These are phyloP conservation scores for Pluvialis apricaria DNA, from an alignment of 2,113 vertebrate genomes.

Conservation along the genomic window DNA sequence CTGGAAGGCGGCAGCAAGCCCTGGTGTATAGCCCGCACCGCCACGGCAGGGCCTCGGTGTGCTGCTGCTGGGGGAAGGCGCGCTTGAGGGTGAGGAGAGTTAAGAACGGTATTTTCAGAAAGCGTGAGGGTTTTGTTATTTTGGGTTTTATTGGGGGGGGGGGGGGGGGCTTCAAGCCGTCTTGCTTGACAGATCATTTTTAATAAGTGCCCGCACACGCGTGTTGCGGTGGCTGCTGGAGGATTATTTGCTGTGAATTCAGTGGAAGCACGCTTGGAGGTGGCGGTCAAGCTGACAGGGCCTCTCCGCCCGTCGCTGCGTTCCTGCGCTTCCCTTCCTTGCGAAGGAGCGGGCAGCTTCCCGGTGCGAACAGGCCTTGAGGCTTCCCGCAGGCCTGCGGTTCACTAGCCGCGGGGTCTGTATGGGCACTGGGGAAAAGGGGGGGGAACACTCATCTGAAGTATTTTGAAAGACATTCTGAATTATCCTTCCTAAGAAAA, in stretches of 20 bases:
- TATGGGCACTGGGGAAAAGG: not conserved
- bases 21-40: fast-evolving
- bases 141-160: not conserved
- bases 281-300: too few relatives aligned
- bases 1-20: not conserved
- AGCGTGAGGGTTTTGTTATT: not conserved
- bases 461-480: not conserved
- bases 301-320: too few relatives aligned
- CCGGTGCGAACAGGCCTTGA: not conserved
- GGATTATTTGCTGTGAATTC: not conserved
- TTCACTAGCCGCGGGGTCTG: not conserved
- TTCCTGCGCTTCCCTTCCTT: not conserved
- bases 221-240: not conserved
- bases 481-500: not conserved
- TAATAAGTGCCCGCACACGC: not conserved
- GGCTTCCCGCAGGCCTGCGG: not conserved
- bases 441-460: not conserved
- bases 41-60: fast-evolving
- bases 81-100: fast-evolving
- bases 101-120: not conserved
- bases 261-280: not conserved
- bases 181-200: not conserved
- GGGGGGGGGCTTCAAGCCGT: too few relatives aligned
- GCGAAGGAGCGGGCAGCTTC: fast-evolving
- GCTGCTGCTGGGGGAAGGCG: not conserved